phyloP scores from a whole-genome alignment of 2,113 vertebrate species.

The Apodemus speciosus region DNA sequence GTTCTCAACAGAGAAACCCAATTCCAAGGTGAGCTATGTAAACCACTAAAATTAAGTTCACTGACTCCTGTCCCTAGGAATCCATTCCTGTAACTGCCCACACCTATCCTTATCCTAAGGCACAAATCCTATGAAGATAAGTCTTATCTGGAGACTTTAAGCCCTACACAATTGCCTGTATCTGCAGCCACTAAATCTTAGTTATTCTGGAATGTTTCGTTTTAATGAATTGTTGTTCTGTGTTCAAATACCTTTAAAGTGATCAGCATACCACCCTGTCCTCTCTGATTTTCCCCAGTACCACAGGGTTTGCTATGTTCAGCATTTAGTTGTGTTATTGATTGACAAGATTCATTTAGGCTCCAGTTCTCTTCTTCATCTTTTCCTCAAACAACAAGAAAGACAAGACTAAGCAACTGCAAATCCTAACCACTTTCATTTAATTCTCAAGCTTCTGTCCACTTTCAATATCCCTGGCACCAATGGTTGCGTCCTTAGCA shows the following conservation, averaged over 20 bases:
- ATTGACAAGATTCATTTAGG: not conserved
- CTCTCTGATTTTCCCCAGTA: not conserved
- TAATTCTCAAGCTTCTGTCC: slow-evolving; percentile 53
- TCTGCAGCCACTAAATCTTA: not conserved
- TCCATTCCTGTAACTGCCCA: not conserved
- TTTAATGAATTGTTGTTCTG: not conserved
- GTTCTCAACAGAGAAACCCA: not conserved
- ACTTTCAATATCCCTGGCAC: slow-evolving; percentile 47
- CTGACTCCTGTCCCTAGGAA: not conserved
- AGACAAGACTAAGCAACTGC: not conserved
- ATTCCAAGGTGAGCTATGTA: not conserved
- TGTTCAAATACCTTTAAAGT: slow-evolving; percentile 13
- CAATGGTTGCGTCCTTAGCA: slow-evolving; percentile 29
- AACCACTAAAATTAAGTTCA: not conserved
- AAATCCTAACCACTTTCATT: slow-evolving; percentile 45
- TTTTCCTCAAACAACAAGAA: slow-evolving; percentile 12
- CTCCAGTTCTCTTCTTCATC: not conserved
- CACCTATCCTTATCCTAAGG: not conserved
- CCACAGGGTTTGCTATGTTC: not conserved
- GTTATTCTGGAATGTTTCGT: not conserved
- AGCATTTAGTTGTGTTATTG: not conserved
- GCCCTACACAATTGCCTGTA: not conserved
- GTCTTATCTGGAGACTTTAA: not conserved
- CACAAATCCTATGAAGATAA: not conserved
- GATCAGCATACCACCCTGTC: not conserved